Evolutionary conservation across 2,888 invertebrate genomes (phyloP).

Genomic region (Drosophila sordidula): DNA sequence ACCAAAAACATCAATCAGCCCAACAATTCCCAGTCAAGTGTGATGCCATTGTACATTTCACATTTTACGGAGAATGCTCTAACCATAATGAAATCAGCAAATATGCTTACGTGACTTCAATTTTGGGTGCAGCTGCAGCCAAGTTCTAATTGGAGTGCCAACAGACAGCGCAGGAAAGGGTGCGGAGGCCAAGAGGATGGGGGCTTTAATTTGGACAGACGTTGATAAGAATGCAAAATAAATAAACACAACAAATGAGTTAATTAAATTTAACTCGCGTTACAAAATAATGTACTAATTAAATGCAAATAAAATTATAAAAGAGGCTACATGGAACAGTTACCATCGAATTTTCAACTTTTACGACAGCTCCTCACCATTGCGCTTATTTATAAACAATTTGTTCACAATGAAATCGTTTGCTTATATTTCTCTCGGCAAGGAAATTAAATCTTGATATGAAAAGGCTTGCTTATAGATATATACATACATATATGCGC

Average conservation of each 20-base stretch:
- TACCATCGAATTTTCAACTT: neutral
- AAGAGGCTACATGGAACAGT: neutral
- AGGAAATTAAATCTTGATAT: neutral
- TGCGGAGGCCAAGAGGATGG: slow-evolving; percentile 37
- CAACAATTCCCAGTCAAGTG: slow-evolving; percentile 42
- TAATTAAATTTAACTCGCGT: slow-evolving; percentile 12
- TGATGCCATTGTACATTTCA: slow-evolving; percentile 40
- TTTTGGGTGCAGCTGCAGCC: slow-evolving; percentile 69
- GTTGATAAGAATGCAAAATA: slow-evolving; percentile 18
- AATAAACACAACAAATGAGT: slow-evolving; percentile 2
- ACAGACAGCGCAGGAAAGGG: slow-evolving; percentile 53
- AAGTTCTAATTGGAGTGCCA: slow-evolving; percentile 70
- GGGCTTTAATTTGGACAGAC: slow-evolving; percentile 24
- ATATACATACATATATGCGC: neutral
- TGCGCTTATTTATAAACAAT: neutral
- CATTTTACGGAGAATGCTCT: slow-evolving; percentile 46
- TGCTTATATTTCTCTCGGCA: slow-evolving; percentile 4
- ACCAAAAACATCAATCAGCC: slow-evolving; percentile 55
- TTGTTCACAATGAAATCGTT: neutral
- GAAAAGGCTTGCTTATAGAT: neutral
- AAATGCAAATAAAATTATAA: neutral
- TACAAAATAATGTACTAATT: neutral
- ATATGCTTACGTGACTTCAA: slow-evolving; percentile 75
- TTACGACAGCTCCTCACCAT: neutral
- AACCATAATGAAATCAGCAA: slow-evolving; percentile 70